These are phyloP conservation scores for Planococcus citri DNA, from an alignment of 1,140 invertebrate species.

Conservation along the genomic window DNA sequence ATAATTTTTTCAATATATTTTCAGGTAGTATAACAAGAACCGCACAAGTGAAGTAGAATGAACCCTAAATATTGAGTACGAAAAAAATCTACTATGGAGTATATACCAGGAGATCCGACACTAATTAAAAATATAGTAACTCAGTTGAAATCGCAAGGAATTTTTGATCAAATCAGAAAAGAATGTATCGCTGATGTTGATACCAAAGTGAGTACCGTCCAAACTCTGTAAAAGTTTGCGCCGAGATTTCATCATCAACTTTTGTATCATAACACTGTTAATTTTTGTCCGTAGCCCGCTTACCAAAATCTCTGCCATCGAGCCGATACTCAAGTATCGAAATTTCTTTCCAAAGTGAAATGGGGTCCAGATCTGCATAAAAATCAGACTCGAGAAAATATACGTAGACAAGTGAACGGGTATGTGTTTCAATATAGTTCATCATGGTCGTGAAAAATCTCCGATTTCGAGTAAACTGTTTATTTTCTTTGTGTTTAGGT, in stretches of 20 bases:
- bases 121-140: slow-evolving; percentile 64
- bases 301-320: slow-evolving; percentile 84
- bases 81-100: neutral
- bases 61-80: too few relatives aligned
- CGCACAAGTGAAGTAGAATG: too few relatives aligned
- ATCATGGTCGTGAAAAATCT: neutral
- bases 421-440: slow-evolving; percentile 38
- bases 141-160: slow-evolving; percentile 74
- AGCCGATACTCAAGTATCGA: slow-evolving; percentile 72
- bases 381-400: slow-evolving; percentile 76
- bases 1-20: too few relatives aligned
- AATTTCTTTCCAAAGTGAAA: slow-evolving; percentile 62
- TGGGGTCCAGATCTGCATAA: slow-evolving; percentile 85
- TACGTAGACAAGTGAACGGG: slow-evolving; percentile 81
- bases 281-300: slow-evolving; percentile 52
- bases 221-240: too few relatives aligned
- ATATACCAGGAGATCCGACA: slow-evolving; percentile 41
- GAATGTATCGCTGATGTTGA: slow-evolving; percentile 91
- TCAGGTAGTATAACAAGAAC: too few relatives aligned
- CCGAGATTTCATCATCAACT: too few relatives aligned
- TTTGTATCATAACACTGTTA: too few relatives aligned
- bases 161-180: slow-evolving; percentile 84
- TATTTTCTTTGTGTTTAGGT: slow-evolving; percentile 42
- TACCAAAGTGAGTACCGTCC: slow-evolving; percentile 64
- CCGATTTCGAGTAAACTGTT: neutral